phyloP scores from a whole-genome alignment of 2,113 vertebrate genomes.

The Oreotrochilus melanogaster region DNA sequence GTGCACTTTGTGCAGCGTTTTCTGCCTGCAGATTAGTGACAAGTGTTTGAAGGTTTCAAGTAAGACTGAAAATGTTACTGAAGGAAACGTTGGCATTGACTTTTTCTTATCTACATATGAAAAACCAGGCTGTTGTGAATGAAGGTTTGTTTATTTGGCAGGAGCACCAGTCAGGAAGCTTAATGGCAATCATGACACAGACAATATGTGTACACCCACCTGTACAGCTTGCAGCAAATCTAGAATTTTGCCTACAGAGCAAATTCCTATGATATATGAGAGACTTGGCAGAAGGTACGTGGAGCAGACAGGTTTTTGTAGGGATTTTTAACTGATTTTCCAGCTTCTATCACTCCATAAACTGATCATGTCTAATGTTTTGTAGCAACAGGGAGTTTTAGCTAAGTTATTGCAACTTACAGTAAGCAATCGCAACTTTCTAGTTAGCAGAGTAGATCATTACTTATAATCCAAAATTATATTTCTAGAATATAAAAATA shows the following conservation, averaged over 20 bases:
- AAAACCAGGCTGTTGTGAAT: background rate
- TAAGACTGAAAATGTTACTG: background rate
- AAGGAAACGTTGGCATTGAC: background rate
- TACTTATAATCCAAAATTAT: background rate
- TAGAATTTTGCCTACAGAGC: background rate
- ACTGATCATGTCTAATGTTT: background rate
- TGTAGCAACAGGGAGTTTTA: background rate
- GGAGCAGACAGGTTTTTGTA: background rate
- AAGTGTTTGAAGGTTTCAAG: background rate
- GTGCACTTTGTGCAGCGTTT: background rate
- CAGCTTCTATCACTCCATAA: background rate
- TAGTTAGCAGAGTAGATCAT: background rate
- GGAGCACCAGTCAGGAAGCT: background rate
- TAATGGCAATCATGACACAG: background rate
- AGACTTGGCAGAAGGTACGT: background rate
- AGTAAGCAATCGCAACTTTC: background rate
- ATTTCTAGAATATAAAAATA: background rate
- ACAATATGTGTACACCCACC: constrained; percentile 17
- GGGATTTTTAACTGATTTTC: background rate
- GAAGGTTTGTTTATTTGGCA: background rate
- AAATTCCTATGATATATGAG: background rate
- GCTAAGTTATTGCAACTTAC: background rate
- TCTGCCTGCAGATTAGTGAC: background rate
- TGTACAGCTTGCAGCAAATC: background rate
- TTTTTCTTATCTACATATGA: background rate